Base-by-base conservation (phyloP, 2,113 vertebrate genomes). In the Lophius piscatorius region DNA sequence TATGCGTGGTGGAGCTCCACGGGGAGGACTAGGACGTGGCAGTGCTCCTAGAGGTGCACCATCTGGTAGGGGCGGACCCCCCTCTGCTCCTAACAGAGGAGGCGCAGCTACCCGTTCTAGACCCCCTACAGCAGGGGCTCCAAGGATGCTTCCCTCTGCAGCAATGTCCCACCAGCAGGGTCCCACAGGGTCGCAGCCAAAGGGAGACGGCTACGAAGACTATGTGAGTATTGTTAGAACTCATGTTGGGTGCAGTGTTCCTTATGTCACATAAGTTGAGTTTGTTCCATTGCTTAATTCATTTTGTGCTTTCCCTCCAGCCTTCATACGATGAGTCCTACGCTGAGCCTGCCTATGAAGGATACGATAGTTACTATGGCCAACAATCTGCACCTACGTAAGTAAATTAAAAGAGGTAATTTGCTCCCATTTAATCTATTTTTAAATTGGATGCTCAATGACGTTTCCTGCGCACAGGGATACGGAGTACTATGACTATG, bases 401-500 rank as follows among this genome's bases (percentile, higher is more conserved):
- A 94, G 95, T 93, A 2, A 9, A 24, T 5, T 11, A 40, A 17
- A 1, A 10, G 4, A 26, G 18, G 0, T 0, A 5, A 18, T n/a
- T 10, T 1, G 8, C 6, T 45, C 4, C 21, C 6, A 4, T 9
- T 22, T 35, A 14, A 40, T 5, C 2, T 3, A 1, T 9, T 8
- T n/a, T 34, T 5, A 29, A 16, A 4, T 11, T 18, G 2, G 0
- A 4, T 2, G 0, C 20, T 2, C 20, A 7, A 28, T 1, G 0
- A 41, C 33, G 20, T 17, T 52, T 6, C 0, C 7, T 34, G 3
- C 50, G 80, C 82, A 11, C 89, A 99, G 97, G 67, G 96, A 98
- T 23, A 97, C 95, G 48, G 96, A 99, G 81, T 99, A 99, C 88
- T 98, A 98, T 76, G 97, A 99, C 82, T 99, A 99, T 35, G 96